Evolutionary conservation across 1,140 invertebrate genomes (phyloP).

Genomic region (Chironomus striatipennis): DNA sequence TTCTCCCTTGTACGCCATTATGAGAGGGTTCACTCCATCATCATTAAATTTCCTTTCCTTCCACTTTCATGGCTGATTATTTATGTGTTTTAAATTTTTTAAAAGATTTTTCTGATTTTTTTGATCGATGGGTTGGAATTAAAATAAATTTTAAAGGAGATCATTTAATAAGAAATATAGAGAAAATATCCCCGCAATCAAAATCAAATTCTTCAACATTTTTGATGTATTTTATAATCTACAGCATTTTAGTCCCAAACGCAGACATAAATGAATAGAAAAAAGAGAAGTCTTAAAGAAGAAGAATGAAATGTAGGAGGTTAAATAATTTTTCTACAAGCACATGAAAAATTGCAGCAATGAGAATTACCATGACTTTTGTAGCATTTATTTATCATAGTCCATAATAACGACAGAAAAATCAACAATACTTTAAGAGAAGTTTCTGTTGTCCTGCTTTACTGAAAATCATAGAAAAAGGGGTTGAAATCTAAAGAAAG

Average conservation of each 20-base stretch:
- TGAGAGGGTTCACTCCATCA: conserved; percentile 17
- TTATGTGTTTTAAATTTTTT: no score
- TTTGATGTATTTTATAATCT: no score
- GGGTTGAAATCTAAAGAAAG: no score
- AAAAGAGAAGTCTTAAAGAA: neutral
- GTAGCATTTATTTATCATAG: neutral
- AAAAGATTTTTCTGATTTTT: no score
- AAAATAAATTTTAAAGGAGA: no score
- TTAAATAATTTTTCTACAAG: neutral
- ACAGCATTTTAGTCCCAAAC: neutral
- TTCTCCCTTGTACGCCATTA: neutral
- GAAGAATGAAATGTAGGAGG: neutral
- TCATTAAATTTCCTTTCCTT: neutral
- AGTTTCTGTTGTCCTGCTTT: no score
- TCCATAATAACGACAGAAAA: neutral
- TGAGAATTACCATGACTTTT: neutral
- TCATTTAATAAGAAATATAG: no score
- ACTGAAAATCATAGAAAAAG: no score
- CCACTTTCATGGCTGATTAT: neutral
- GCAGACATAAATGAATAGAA: neutral
- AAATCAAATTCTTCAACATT: no score
- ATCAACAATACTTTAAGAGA: neutral
- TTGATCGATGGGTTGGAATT: no score
- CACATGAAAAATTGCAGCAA: neutral
- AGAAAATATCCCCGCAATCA: no score